Evolutionary conservation across 2,113 vertebrate genomes (phyloP).

Genomic region (Muntiacus muntjak): DNA sequence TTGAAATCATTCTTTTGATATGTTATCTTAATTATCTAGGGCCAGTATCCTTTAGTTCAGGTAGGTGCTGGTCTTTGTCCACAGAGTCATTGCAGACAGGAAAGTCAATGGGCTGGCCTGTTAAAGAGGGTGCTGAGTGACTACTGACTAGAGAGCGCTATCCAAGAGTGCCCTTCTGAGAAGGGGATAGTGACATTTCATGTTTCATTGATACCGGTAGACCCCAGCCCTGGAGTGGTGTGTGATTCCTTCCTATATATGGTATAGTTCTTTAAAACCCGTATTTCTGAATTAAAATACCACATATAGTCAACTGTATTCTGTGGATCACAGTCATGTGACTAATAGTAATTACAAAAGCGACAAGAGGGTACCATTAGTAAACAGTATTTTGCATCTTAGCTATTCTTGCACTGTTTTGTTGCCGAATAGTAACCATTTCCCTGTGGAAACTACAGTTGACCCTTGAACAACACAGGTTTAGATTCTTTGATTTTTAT

Average conservation of each 20-base stretch:
- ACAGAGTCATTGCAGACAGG: neutral
- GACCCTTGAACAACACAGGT: neutral
- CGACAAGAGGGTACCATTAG: neutral
- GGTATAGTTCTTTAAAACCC: neutral
- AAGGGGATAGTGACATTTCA: neutral
- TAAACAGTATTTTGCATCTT: neutral
- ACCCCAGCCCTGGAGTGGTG: neutral
- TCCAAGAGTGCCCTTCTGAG: neutral
- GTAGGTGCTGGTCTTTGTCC: neutral
- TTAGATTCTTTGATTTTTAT: conserved; percentile 2
- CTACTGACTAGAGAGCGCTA: neutral
- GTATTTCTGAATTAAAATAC: neutral
- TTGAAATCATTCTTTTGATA: neutral
- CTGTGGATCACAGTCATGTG: neutral
- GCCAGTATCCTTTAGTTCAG: neutral
- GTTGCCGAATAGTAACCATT: neutral
- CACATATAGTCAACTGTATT: neutral
- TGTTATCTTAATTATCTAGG: neutral
- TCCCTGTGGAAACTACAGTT: neutral
- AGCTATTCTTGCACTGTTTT: neutral
- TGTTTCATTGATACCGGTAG: neutral
- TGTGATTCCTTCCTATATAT: neutral
- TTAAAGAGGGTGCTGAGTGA: neutral
- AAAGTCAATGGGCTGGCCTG: neutral
- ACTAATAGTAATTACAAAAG: neutral